These are phyloP conservation scores for Geothlypis trichas DNA, from an alignment of 2,113 vertebrate genomes.

Conservation along the genomic window DNA sequence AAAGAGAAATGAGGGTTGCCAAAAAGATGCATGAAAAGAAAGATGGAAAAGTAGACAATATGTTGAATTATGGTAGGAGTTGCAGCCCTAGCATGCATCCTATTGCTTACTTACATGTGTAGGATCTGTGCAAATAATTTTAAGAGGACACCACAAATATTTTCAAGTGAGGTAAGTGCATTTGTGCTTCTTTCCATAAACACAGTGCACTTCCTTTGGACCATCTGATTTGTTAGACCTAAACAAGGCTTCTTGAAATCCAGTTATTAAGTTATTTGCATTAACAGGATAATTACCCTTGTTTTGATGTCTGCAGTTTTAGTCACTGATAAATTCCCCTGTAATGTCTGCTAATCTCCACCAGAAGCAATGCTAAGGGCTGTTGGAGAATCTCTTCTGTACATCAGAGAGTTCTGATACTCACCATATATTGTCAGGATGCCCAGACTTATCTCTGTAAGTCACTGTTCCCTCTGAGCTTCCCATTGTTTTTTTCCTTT, in stretches of 20 bases:
- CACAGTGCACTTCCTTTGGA: background rate
- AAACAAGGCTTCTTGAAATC: background rate
- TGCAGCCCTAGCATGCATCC: background rate
- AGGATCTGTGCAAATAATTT: background rate
- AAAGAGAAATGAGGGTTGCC: background rate
- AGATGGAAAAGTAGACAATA: background rate
- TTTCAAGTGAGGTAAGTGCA: background rate
- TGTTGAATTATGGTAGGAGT: background rate
- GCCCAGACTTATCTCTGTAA: background rate
- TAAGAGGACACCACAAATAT: background rate
- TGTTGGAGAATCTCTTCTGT: background rate
- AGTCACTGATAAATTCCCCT: background rate
- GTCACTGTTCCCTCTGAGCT: background rate
- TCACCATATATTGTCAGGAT: background rate
- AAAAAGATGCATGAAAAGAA: background rate
- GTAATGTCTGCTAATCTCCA: background rate
- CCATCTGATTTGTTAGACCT: background rate
- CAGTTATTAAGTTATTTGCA: background rate
- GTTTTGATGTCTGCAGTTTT: background rate
- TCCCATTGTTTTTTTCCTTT: background rate
- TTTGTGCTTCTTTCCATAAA: background rate
- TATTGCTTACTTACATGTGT: background rate
- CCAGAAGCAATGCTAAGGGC: background rate
- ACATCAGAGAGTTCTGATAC: background rate
- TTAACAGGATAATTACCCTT: background rate